Base-by-base conservation (phyloP, 2,888 invertebrate genomes). In the Drosophila buzzatii region DNA sequence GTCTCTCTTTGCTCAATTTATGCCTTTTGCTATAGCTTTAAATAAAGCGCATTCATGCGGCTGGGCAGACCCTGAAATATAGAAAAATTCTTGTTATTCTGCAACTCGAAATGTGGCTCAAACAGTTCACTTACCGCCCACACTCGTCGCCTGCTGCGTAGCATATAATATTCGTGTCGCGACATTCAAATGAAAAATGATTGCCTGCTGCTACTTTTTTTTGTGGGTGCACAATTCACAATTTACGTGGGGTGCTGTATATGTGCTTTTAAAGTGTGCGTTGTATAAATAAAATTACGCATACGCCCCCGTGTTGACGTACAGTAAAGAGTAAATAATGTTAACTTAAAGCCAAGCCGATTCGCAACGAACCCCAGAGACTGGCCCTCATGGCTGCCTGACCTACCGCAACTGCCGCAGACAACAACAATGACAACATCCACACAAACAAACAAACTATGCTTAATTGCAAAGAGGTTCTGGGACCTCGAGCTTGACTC, bases 141-240 rank as follows among this genome's bases (percentile, higher is more conserved):
- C 47, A 39, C 37, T 31, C 35, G n/a, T 6, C 6, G 31, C 41
- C 12, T n/a, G 41, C 49, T 20, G 9, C 16, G 23, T n/a, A 12
- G 27, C 41, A 16, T 60, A 57, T 64, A 67, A 58, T 60, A 73
- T 66, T 56, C 44, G 18, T 52, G 82, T 65, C 78, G 81, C 80
- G 82, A 66, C 80, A 77, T 69, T 72, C 31, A 81, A 81, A 81
- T 81, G 82, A 81, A 77, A 81, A 81, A 81, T 81, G 66, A 82
- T 81, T 79, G 81, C 73, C 68, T 66, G 65, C 65, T 80, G 79
- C 67, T 69, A 60, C 59, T 66, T 49, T 53, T 71, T 14, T 52
- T 53, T n/a, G 65, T 49, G 37, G 53, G 37, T 20, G 53, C 49
- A 33, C 62, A 59, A 64, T 51, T 51, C 72, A 72, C 66, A 71